phyloP scores from a whole-genome alignment of 2,888 invertebrate genomes.

The Nebria salina region DNA sequence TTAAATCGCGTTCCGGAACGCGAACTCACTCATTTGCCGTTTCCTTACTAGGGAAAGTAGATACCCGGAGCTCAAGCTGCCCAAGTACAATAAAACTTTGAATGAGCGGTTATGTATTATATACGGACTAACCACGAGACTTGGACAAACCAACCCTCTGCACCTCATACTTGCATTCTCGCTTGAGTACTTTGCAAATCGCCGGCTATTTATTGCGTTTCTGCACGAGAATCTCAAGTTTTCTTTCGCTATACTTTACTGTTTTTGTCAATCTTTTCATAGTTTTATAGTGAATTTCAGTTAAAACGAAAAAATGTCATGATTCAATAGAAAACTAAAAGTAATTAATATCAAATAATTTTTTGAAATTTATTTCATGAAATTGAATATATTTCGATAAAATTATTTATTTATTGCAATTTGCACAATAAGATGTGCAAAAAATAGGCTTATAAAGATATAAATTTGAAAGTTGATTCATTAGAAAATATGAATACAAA shows the following conservation, averaged over 20 bases:
- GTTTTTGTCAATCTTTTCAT: too few species aligned
- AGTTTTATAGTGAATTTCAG: too few species aligned
- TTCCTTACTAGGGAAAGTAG: slow-evolving; percentile 13
- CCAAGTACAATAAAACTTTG: slow-evolving; percentile 16
- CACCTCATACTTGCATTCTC: neutral
- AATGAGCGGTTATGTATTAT: slow-evolving; percentile 11
- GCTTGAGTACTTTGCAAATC: neutral
- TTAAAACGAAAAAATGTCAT: too few species aligned
- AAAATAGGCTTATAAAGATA: too few species aligned
- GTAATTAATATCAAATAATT: too few species aligned
- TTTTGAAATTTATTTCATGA: too few species aligned
- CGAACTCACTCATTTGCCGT: neutral
- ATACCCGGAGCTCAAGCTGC: neutral
- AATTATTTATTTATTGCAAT: too few species aligned
- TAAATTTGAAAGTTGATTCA: too few species aligned
- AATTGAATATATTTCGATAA: too few species aligned
- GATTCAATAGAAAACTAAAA: too few species aligned
- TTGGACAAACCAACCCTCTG: neutral
- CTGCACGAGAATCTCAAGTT: neutral
- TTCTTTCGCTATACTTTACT: neutral
- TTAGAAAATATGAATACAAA: too few species aligned
- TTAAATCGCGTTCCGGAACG: slow-evolving; percentile 31
- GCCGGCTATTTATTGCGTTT: neutral
- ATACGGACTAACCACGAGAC: slow-evolving; percentile 3
- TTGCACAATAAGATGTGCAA: too few species aligned